A percentile compares a stretch with the other conserved stretches of the same genome.
These are phyloP conservation scores for Pseudopipra pipra DNA, from an alignment of 2,113 vertebrate genomes.

Conservation along the genomic window DNA sequence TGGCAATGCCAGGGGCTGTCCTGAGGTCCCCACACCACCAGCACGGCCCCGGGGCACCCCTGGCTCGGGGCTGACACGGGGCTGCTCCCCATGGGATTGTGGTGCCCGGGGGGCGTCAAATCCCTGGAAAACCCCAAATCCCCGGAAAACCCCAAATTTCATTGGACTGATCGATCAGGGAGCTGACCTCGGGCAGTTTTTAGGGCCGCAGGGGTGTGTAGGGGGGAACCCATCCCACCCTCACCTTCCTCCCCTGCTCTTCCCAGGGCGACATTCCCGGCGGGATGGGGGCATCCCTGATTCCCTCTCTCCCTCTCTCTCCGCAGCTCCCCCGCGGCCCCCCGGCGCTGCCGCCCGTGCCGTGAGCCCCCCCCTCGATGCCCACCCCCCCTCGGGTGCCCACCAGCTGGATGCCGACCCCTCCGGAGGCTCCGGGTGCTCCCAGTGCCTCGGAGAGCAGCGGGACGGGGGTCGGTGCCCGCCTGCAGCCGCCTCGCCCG, in stretches of 20 bases:
- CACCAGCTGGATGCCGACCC: background rate
- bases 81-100: too few species aligned
- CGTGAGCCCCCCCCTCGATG: background rate
- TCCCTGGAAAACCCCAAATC: too few species aligned
- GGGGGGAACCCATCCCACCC: background rate
- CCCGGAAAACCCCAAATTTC: background rate
- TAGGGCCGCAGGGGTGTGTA: too few species aligned
- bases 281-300: background rate
- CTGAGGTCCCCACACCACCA: too few species aligned
- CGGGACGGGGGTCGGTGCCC: background rate
- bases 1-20: too few species aligned
- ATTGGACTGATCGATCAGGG: background rate
- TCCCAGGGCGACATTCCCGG: accelerated
- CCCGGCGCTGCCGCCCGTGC: background rate
- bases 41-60: too few species aligned
- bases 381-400: background rate
- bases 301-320: background rate
- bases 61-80: too few species aligned
- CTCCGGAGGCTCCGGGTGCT: background rate
- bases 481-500: background rate
- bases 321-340: background rate
- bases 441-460: background rate
- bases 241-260: background rate
- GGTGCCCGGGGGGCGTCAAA: too few species aligned
- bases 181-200: background rate